A percentile compares a stretch with the other conserved stretches of the same genome.
Conservation (phyloP, 2,797 vertebrate species). For the Spondyliosoma cantharus region DNA sequence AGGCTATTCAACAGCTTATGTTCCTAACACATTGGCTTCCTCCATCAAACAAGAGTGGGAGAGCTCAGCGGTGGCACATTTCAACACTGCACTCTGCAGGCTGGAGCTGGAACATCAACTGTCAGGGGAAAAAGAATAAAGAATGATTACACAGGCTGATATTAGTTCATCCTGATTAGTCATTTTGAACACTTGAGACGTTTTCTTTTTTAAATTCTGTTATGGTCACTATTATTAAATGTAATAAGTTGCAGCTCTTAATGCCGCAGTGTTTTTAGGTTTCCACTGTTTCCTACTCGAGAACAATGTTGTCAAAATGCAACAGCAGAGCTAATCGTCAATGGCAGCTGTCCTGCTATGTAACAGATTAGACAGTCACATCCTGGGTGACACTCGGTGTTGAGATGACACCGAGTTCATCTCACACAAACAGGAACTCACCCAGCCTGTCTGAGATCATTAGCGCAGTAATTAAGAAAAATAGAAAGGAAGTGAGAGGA, state of each 20-base stretch:
- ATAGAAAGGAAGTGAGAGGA: not conserved
- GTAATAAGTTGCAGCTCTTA: not conserved
- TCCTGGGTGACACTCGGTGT: not conserved
- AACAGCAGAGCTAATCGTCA: not conserved
- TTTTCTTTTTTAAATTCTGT: not conserved
- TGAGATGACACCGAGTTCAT: not conserved
- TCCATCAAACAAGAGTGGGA: not conserved
- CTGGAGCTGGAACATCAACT: constrained; percentile 7
- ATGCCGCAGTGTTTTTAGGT: not conserved
- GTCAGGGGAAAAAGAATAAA: not conserved
- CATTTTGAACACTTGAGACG: not conserved
- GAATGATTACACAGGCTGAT: not conserved
- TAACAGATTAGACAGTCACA: not conserved
- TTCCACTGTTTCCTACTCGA: not conserved
- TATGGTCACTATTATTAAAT: not conserved
- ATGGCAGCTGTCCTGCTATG: not conserved
- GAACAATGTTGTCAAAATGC: not conserved
- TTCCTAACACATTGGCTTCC: constrained; percentile 24
- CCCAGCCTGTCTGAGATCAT: not conserved
- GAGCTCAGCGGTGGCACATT: constrained; percentile 10
- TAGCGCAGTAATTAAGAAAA: not conserved
- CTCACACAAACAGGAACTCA: not conserved
- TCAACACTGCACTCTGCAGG: constrained; percentile 73
- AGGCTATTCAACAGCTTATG: constrained; percentile 26
- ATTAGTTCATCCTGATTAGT: not conserved